A percentile compares a stretch with the other conserved stretches of the same genome.
These are phyloP conservation scores for Vombatus ursinus DNA, from an alignment of 2,113 vertebrate genomes.

Conservation along the genomic window DNA sequence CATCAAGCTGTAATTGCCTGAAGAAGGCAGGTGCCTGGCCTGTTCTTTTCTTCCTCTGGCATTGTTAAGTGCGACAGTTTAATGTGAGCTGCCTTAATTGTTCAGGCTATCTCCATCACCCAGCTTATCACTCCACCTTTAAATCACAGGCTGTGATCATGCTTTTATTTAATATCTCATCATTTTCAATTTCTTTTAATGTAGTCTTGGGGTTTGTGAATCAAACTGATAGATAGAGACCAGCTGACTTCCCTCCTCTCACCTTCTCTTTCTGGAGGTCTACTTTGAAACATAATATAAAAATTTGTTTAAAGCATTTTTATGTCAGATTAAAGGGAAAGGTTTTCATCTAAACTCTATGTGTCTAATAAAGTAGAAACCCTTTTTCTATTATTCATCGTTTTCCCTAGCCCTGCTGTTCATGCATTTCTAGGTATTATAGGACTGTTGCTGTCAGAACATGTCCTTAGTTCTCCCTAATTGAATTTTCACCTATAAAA, in stretches of 20 bases:
- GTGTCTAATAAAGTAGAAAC: constrained; percentile 1
- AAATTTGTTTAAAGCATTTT: not conserved
- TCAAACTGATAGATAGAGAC: not conserved
- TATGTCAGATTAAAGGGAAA: not conserved
- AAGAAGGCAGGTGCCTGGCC: not conserved
- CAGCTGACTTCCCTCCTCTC: not conserved
- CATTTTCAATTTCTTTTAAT: not conserved
- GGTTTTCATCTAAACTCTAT: not conserved
- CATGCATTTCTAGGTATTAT: not conserved
- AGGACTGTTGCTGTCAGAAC: not conserved
- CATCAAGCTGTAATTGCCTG: not conserved
- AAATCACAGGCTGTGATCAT: not conserved
- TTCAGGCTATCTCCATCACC: constrained; percentile 3
- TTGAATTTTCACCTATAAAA: not conserved
- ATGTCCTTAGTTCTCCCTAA: constrained; percentile 5
- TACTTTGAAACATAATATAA: not conserved
- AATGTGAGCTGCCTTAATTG: constrained; percentile 5
- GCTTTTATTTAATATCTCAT: not conserved
- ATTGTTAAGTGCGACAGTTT: not conserved
- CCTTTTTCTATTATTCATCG: not conserved
- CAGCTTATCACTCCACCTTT: not conserved
- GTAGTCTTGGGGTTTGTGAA: not conserved
- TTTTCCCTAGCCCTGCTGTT: not conserved
- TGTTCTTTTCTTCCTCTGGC: not conserved
- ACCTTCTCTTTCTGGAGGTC: constrained; percentile 4